Percentiles rank a stretch among this genome's conserved stretches.
Evolutionary conservation across 1,140 invertebrate species (phyloP).

Genomic region (Drosophila mauritiana): DNA sequence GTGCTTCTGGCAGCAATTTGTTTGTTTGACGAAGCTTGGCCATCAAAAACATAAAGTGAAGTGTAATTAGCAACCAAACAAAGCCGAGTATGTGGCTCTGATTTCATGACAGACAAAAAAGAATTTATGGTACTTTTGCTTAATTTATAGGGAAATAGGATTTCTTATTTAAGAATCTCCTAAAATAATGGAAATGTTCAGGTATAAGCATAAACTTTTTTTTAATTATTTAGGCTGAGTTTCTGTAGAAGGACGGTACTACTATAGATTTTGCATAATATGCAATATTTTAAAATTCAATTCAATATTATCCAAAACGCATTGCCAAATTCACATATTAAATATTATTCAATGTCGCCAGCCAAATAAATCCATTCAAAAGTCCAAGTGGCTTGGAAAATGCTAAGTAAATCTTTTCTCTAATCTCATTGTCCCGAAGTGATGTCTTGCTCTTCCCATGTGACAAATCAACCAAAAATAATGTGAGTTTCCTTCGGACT

Average conservation of each 20-base stretch:
- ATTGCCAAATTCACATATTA: background rate
- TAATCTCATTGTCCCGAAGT: background rate
- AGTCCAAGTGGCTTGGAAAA: background rate
- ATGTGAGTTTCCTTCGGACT: conserved; percentile 47
- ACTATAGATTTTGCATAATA: too few relatives aligned
- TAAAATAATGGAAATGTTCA: too few relatives aligned
- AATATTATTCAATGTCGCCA: too few relatives aligned
- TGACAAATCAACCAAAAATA: conserved; percentile 57
- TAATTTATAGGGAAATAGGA: background rate
- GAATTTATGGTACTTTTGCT: conserved; percentile 26
- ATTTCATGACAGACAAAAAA: conserved; percentile 31
- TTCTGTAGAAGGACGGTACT: too few relatives aligned
- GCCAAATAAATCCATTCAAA: background rate
- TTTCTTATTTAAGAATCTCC: background rate
- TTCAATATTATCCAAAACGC: background rate
- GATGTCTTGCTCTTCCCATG: conserved; percentile 1
- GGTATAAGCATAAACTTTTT: background rate
- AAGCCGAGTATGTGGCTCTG: conserved; percentile 28
- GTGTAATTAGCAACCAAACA: conserved; percentile 29
- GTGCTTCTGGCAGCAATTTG: conserved; percentile 42
- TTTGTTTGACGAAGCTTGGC: conserved; percentile 42
- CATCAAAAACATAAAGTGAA: conserved; percentile 21
- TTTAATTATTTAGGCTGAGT: too few relatives aligned
- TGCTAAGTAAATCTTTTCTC: background rate
- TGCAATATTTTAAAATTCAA: background rate